Conservation (phyloP, 2,797 vertebrate genomes). For the Heteromormyrus szaboi region DNA sequence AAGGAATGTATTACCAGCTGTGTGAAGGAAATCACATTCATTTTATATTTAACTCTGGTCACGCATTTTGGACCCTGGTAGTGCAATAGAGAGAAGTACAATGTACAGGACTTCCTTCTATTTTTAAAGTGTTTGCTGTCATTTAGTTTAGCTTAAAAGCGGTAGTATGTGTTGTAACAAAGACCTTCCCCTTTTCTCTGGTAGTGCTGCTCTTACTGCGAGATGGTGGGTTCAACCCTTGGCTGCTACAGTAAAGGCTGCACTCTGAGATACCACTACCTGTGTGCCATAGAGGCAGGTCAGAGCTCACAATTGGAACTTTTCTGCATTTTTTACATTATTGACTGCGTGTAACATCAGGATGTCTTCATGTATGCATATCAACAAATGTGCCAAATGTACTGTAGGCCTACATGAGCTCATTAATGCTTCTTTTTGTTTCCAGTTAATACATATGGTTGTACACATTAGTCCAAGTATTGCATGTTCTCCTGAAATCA, state of each 20-base stretch:
- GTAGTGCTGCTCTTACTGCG: slow-evolving; percentile 93
- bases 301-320: slow-evolving; percentile 25
- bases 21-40: background rate
- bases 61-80: background rate
- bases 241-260: slow-evolving; percentile 99
- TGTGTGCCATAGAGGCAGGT: slow-evolving; percentile 95
- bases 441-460: background rate
- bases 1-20: background rate
- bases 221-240: slow-evolving; percentile 89
- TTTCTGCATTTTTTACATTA: background rate
- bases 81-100: background rate
- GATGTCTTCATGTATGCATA: background rate
- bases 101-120: background rate
- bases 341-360: background rate
- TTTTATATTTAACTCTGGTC: background rate
- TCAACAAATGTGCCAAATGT: background rate
- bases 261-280: slow-evolving; percentile 91
- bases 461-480: background rate
- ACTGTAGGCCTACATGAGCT: background rate
- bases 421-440: background rate
- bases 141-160: background rate
- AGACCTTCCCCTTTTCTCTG: slow-evolving; percentile 21
- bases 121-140: background rate
- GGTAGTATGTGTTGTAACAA: background rate
- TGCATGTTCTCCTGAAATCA: background rate